These are phyloP conservation scores for Rhynchonema sp. DNA, from an alignment of 2,888 invertebrate genomes.

Conservation along the genomic window DNA sequence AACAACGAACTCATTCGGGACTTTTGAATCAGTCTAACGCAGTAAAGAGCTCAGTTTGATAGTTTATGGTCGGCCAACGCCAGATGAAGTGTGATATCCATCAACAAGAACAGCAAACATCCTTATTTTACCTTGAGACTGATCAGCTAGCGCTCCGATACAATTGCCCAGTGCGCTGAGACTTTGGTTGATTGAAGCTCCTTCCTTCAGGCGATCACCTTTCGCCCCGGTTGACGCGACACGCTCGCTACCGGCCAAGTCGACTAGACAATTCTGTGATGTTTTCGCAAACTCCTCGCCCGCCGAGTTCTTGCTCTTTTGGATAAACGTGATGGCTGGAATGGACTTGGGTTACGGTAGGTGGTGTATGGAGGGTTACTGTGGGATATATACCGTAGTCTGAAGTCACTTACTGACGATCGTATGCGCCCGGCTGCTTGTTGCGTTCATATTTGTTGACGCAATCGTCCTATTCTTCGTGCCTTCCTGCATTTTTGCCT, in stretches of 20 bases:
- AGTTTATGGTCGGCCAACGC: no score
- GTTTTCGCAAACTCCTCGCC: conserved; percentile 35
- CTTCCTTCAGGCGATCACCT: conserved; percentile 36
- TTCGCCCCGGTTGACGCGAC: conserved; percentile 36
- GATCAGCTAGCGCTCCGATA: conserved; percentile 31
- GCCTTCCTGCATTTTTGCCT: conserved; percentile 34
- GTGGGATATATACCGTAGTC: conserved; percentile 6
- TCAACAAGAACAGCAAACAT: no score
- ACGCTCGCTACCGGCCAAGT: conserved; percentile 38
- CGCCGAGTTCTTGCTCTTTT: conserved; percentile 32
- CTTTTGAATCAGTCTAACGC: no score
- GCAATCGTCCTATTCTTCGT: conserved; percentile 36
- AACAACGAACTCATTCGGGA: no score
- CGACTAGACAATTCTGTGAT: conserved; percentile 36
- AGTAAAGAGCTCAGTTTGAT: no score
- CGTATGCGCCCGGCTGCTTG: conserved; percentile 37
- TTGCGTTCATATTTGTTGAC: conserved; percentile 38
- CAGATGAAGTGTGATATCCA: no score
- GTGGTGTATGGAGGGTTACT: no score
- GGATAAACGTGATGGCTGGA: conserved; percentile 34
- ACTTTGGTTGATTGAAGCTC: conserved; percentile 37
- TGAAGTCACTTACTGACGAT: conserved; percentile 32
- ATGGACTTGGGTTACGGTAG: no score
- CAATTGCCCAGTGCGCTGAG: conserved; percentile 35
- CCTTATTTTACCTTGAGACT: conserved; percentile 24